Conservation (phyloP, 64 coral and sea anemone genomes). For the Astreopora myriophthalma region DNA sequence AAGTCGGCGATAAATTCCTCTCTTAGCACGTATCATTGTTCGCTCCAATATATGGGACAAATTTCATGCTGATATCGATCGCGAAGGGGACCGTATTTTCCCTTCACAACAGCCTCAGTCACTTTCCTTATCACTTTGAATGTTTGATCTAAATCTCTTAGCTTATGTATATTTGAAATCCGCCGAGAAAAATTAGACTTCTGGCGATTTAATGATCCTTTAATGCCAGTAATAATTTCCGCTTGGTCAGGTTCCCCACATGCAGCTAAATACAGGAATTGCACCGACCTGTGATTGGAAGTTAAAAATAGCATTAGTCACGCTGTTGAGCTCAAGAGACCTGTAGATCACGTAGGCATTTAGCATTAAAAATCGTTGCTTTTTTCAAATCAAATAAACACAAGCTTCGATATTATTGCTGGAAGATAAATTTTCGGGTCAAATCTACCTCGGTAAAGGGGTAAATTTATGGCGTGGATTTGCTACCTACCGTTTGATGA, state of each 20-base stretch:
- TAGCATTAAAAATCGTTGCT: no score
- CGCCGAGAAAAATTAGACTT: not conserved
- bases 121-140: slow-evolving; percentile 22
- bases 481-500: no score
- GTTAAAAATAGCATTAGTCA: no score
- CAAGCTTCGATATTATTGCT: no score
- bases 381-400: no score
- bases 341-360: no score
- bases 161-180: slow-evolving; percentile 37
- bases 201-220: slow-evolving; percentile 27
- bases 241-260: slow-evolving; percentile 29
- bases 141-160: slow-evolving; percentile 39
- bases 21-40: slow-evolving; percentile 13
- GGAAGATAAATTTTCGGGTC: no score
- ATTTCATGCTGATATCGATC: slow-evolving; percentile 9
- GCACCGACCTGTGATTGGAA: no score
- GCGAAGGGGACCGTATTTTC: slow-evolving; percentile 42
- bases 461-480: no score
- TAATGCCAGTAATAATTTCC: slow-evolving; percentile 38
- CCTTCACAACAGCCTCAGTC: slow-evolving; percentile 36
- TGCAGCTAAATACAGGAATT: no score
- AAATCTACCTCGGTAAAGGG: no score
- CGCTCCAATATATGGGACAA: slow-evolving; percentile 11
- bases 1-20: slow-evolving; percentile 5
- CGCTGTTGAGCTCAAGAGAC: no score